Evolutionary conservation across 2,797 vertebrate species (phyloP), one percentile per base, ranked within the genome.

Genomic region (Eleutherodactylus coqui): DNA sequence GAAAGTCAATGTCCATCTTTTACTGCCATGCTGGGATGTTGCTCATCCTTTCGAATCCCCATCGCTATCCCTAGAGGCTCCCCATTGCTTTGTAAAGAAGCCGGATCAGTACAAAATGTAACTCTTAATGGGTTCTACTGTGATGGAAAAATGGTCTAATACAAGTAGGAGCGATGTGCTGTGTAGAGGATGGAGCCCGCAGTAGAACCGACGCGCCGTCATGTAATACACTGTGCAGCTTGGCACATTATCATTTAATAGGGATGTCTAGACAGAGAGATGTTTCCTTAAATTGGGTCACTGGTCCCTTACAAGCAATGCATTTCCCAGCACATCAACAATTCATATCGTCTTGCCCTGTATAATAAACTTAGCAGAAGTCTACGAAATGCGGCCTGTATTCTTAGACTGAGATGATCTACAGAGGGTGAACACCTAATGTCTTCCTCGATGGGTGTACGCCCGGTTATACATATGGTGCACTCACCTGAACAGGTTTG

Each of bases 201-300:
- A 47, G 36, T 51, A 11, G 29, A 19, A 34, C 47, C 27, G 7
- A 14, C 45, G 32, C 19, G 17, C 53, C 29, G 4, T 21, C 51
- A 76, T 34, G 11, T n/a, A 34, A 51, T 76, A 34, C 47, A 76
- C 47, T 24, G 10, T 24, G 4, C 41, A 47, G 5, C 79, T 10
- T 24, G 29, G 11, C 49, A 73, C 69, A 82, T 82, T 82, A 82
- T 73, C 27, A 72, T 82, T 82, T 82, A 38, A 82, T 72, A 70
- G 43, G 38, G 49, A 27, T 51, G 80, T 82, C 67, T 72, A 82
- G 80, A 82, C 80, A 38, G 19, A 43, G 47, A 45, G 36, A 82
- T 36, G 79, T 72, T 72, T 29, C 34, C 51, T 29, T 64, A 70
- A 82, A 72, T 49, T 82, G 80, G 67, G 80, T 82, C 80, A 73